phyloP scores from a whole-genome alignment of 2,888 invertebrate species.

The Pherbina coryleti region DNA sequence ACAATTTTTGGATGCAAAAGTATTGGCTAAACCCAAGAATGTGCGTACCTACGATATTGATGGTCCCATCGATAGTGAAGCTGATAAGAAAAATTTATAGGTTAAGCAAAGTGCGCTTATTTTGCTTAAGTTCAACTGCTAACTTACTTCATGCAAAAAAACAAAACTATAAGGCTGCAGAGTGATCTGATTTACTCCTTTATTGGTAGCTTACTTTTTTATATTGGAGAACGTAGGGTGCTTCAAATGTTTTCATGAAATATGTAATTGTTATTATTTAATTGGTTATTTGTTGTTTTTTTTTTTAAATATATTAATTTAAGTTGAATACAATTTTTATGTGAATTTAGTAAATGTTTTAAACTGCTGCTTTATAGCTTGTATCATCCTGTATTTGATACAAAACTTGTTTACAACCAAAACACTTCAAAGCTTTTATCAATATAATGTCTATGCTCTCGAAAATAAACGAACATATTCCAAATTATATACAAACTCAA shows the following conservation, averaged over 20 bases:
- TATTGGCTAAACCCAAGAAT: constrained; percentile 9
- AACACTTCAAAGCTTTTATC: constrained; percentile 6
- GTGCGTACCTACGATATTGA: constrained; percentile 72
- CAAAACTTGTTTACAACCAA: too few relatives aligned
- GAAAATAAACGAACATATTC: constrained; percentile 9
- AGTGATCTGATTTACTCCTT: too few relatives aligned
- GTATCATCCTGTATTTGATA: too few relatives aligned
- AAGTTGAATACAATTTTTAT: too few relatives aligned
- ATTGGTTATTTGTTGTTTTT: neutral
- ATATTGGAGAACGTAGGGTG: too few relatives aligned
- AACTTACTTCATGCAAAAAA: too few relatives aligned
- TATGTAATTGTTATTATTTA: too few relatives aligned
- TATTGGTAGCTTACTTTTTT: too few relatives aligned
- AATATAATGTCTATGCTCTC: neutral
- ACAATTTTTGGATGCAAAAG: constrained; percentile 60
- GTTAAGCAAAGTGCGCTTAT: neutral
- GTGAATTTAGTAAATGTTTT: too few relatives aligned
- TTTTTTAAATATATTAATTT: neutral
- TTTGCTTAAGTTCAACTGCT: neutral
- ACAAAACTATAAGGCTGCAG: too few relatives aligned
- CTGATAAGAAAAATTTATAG: constrained; percentile 45
- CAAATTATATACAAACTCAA: constrained; percentile 34
- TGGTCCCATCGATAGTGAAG: constrained; percentile 65
- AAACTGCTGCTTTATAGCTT: too few relatives aligned
- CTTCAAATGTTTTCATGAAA: too few relatives aligned